A percentile compares a stretch with the other conserved stretches of the same genome.
Conservation (phyloP, 2,888 invertebrate species). For the Trypoxylon attenuatum region DNA sequence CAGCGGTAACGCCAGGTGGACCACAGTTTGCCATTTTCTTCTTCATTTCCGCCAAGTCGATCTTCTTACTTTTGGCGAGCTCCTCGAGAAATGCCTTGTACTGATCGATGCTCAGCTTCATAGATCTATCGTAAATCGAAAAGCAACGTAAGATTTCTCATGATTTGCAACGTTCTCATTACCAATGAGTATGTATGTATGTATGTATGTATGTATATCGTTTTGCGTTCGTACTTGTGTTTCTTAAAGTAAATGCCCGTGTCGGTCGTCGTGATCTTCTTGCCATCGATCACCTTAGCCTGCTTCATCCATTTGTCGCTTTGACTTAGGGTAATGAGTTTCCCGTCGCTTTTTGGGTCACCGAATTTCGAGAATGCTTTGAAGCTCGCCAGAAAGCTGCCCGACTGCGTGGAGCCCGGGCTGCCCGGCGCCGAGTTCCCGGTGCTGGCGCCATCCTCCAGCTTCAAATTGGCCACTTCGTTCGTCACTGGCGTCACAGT, state of each 20-base stretch:
- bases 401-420: constrained; percentile 49
- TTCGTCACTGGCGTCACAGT: constrained; percentile 44
- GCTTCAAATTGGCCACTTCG: constrained; percentile 61
- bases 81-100: constrained; percentile 92
- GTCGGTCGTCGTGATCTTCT: constrained; percentile 91
- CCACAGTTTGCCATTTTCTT: constrained; percentile 88
- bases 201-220: too few relatives aligned
- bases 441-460: constrained; percentile 57
- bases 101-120: constrained; percentile 85
- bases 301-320: constrained; percentile 97
- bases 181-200: too few relatives aligned
- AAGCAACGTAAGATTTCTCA: too few relatives aligned
- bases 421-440: constrained; percentile 59
- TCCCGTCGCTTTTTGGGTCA: constrained; percentile 90
- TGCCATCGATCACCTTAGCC: constrained; percentile 87
- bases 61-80: constrained; percentile 88
- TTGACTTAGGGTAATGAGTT: constrained; percentile 89
- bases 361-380: constrained; percentile 91
- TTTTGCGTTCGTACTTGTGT: constrained; percentile 81
- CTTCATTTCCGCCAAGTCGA: constrained; percentile 86
- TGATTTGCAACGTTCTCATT: too few relatives aligned
- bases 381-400: constrained; percentile 75
- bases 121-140: constrained; percentile 67
- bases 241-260: constrained; percentile 94
- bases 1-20: constrained; percentile 82